Conservation (phyloP, 2,797 vertebrate genomes). For the Calcarius lapponicus region DNA sequence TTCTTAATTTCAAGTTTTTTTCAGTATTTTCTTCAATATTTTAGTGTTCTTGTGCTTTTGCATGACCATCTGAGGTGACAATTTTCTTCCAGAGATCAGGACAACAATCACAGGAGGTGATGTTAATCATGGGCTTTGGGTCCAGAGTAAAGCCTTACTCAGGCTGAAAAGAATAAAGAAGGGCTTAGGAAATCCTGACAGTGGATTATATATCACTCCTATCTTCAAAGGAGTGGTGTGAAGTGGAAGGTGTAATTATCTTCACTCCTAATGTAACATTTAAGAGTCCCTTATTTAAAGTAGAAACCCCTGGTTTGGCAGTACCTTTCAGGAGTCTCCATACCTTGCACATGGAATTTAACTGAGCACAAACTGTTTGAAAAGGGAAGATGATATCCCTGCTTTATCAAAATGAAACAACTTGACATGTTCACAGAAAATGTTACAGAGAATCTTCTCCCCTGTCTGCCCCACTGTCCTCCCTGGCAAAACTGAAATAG, state of each 20-base stretch:
- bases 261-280: background rate
- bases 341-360: background rate
- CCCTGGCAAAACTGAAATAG: fast-evolving
- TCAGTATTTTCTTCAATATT: background rate
- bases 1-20: background rate
- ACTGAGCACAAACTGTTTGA: background rate
- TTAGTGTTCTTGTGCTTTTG: background rate
- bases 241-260: background rate
- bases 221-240: background rate
- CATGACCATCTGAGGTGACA: background rate
- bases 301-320: background rate
- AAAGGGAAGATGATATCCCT: background rate
- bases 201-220: background rate
- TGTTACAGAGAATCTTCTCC: background rate
- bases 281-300: background rate
- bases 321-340: background rate
- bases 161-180: background rate
- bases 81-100: background rate
- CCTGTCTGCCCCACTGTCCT: background rate
- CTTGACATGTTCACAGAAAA: background rate
- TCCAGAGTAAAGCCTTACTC: background rate
- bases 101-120: background rate
- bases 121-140: background rate
- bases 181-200: background rate
- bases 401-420: background rate